Percentiles rank a stretch among this genome's conserved stretches.
These are phyloP conservation scores for Lithophane semibrunnea DNA, from an alignment of 2,888 invertebrate genomes.

Conservation along the genomic window DNA sequence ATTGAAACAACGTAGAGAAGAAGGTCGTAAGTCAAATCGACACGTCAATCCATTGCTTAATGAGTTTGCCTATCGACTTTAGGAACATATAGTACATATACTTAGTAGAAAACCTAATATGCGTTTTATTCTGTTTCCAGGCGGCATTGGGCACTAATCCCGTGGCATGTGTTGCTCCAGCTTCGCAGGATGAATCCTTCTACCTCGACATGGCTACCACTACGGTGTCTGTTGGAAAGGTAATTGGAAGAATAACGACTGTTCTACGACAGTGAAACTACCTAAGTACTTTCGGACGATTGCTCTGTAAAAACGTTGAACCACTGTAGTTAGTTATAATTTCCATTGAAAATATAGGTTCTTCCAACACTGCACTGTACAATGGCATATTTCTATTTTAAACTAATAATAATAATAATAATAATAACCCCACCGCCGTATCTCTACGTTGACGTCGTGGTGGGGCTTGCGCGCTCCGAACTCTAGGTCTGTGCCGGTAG, in stretches of 20 bases:
- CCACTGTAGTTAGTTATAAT: background rate
- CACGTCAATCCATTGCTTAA: too few species aligned
- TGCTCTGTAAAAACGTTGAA: background rate
- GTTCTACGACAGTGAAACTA: background rate
- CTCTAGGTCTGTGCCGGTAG: too few species aligned
- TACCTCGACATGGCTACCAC: constrained; percentile 99
- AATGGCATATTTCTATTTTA: background rate
- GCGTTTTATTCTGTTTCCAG: constrained; percentile 78
- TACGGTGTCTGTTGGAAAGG: constrained; percentile 97
- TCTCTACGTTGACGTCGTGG: too few species aligned
- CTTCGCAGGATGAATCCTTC: constrained; percentile 93
- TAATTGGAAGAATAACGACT: constrained; percentile 70
- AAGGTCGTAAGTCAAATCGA: too few species aligned
- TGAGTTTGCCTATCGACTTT: too few species aligned
- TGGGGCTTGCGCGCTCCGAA: too few species aligned
- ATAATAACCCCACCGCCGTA: too few species aligned
- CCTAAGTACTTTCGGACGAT: background rate
- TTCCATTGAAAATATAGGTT: background rate
- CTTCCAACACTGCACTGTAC: background rate
- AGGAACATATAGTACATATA: too few species aligned
- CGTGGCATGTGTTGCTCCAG: constrained; percentile 94
- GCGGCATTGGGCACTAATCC: constrained; percentile 97
- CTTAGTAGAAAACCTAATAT: background rate
- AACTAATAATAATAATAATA: too few species aligned
- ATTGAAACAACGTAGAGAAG: too few species aligned